Percentiles rank a stretch among this genome's conserved stretches.
phyloP scores from a whole-genome alignment of 2,113 vertebrate species.

The Urocitellus parryii region DNA sequence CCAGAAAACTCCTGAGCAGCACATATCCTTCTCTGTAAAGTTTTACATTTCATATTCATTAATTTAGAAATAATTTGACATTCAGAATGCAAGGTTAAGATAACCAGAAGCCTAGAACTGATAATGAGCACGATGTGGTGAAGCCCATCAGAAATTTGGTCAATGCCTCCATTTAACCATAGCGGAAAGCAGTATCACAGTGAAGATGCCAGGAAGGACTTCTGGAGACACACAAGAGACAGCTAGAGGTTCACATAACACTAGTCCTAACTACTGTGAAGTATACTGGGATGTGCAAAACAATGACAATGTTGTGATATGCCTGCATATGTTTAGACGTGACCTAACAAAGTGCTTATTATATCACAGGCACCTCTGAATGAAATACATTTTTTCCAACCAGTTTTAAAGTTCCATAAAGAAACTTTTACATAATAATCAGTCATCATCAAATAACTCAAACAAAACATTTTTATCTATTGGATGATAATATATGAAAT shows the following conservation, averaged over 20 bases:
- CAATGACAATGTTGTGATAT: not conserved
- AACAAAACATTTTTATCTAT: too few species aligned
- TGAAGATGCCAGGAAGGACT: not conserved
- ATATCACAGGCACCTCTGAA: not conserved
- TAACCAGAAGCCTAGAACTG: not conserved
- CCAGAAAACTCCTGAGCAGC: not conserved
- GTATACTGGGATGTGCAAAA: not conserved
- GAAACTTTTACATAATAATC: constrained; percentile 26
- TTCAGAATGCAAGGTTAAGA: not conserved
- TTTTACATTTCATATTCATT: not conserved
- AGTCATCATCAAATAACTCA: not conserved
- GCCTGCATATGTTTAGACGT: not conserved
- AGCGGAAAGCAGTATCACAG: not conserved
- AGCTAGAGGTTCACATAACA: not conserved
- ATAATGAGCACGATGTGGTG: not conserved
- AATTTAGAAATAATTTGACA: not conserved
- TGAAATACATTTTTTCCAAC: not conserved
- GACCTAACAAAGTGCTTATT: not conserved
- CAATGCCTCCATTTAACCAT: not conserved
- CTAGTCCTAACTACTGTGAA: not conserved
- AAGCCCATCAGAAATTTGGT: not conserved
- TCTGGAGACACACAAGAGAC: not conserved
- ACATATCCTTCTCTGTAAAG: not conserved
- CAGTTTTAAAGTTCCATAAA: not conserved
- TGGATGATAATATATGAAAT: too few species aligned